A percentile compares a stretch with the other conserved stretches of the same genome.
Evolutionary conservation across 1,140 invertebrate species (phyloP).

Genomic region (Homarus americanus): DNA sequence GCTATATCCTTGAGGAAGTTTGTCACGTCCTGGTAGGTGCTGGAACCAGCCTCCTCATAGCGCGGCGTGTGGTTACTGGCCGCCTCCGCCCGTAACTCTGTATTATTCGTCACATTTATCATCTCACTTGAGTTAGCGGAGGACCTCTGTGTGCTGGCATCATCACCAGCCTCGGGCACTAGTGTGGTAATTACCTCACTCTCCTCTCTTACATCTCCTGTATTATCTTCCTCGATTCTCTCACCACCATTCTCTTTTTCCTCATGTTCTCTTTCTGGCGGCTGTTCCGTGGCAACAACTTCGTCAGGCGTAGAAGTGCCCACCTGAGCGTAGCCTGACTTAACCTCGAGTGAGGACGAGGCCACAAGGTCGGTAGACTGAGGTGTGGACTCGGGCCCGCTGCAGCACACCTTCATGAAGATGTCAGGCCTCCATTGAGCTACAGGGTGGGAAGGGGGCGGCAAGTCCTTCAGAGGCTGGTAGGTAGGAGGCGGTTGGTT

Average conservation of each 20-base stretch:
- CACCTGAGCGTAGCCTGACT: constrained; percentile 19
- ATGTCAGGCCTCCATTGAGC: constrained; percentile 53
- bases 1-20: constrained; percentile 71
- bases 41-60: constrained; percentile 57
- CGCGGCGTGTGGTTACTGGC: constrained; percentile 55
- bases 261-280: not conserved
- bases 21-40: constrained; percentile 61
- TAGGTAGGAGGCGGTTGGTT: constrained; percentile 64
- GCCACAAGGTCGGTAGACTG: not conserved
- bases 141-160: constrained; percentile 37
- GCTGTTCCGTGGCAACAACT: not conserved
- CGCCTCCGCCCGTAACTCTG: constrained; percentile 1
- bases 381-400: not conserved
- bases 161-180: not conserved
- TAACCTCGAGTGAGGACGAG: not conserved
- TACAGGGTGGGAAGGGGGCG: constrained; percentile 27
- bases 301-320: not conserved
- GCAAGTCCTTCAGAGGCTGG: constrained; percentile 45
- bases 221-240: not conserved
- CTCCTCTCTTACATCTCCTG: not conserved
- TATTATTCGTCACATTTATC: not conserved
- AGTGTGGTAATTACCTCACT: not conserved
- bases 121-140: not conserved
- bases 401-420: constrained; percentile 64
- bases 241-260: not conserved